Percentiles rank a stretch among this genome's conserved stretches.
phyloP scores from a whole-genome alignment of 2,888 invertebrate genomes.

The Troglohyphantes excavatus region DNA sequence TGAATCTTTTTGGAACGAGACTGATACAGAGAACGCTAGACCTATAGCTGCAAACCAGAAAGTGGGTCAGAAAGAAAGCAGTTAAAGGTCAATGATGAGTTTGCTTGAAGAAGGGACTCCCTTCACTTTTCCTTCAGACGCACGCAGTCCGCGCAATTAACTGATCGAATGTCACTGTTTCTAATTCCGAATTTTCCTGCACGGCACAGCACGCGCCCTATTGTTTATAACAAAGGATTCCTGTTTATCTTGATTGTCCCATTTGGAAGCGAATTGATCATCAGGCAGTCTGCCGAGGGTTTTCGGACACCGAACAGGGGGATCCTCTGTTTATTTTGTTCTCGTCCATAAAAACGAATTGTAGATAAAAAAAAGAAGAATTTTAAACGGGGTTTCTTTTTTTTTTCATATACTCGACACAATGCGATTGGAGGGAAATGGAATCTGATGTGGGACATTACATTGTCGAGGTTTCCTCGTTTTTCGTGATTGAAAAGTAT shows the following conservation, averaged over 20 bases:
- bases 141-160: constrained; percentile 36
- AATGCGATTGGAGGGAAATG: neutral
- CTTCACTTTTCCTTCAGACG: constrained; percentile 34
- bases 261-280: constrained; percentile 21
- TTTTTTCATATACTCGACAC: neutral
- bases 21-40: neutral
- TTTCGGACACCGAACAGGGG: too few relatives aligned
- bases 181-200: constrained; percentile 24
- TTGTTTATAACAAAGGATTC: constrained; percentile 59
- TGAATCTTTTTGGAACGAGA: neutral
- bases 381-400: neutral
- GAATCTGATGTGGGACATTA: constrained; percentile 4
- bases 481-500: neutral
- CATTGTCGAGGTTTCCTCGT: constrained; percentile 13
- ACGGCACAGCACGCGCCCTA: constrained; percentile 15
- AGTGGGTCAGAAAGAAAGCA: constrained; percentile 52
- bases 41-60: neutral
- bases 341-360: neutral
- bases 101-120: constrained; percentile 12
- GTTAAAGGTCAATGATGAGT: constrained; percentile 57
- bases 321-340: neutral
- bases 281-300: neutral
- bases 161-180: constrained; percentile 39
- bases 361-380: neutral
- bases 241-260: constrained; percentile 45